Evolutionary conservation across 2,113 vertebrate genomes (phyloP).

Genomic region (Pantherophis guttatus): DNA sequence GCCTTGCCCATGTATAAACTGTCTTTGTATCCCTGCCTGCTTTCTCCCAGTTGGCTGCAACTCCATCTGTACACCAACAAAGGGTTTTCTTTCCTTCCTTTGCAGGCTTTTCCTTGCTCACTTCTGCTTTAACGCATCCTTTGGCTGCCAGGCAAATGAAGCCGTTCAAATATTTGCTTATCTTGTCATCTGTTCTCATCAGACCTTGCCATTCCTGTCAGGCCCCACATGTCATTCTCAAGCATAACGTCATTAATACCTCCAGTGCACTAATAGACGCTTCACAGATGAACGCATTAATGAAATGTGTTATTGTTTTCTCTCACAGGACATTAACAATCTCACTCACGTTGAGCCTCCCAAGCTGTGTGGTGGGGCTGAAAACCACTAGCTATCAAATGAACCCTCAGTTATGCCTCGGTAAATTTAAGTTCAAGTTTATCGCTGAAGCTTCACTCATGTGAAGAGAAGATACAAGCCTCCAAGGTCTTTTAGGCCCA

Average conservation of each 20-base stretch:
- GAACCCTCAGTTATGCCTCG: constrained; percentile 78
- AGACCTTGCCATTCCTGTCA: constrained; percentile 80
- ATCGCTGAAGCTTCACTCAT: constrained; percentile 78
- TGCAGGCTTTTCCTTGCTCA: constrained; percentile 62
- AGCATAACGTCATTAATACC: constrained; percentile 81
- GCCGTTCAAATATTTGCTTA: constrained; percentile 81
- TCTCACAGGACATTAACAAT: constrained; percentile 81
- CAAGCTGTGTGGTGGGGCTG: constrained; percentile 70
- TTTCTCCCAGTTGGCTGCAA: constrained; percentile 38
- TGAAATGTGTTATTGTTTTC: constrained; percentile 84
- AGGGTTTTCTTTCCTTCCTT: constrained; percentile 31
- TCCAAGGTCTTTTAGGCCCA: constrained; percentile 68
- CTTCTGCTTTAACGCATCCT: constrained; percentile 48
- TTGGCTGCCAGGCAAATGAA: constrained; percentile 77
- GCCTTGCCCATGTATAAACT: neutral
- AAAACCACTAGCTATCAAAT: constrained; percentile 80
- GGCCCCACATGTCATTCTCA: constrained; percentile 79
- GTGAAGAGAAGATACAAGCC: constrained; percentile 76
- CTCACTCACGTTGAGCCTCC: constrained; percentile 67
- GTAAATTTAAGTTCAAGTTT: constrained; percentile 84
- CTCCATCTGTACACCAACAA: constrained; percentile 38
- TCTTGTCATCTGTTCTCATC: constrained; percentile 78
- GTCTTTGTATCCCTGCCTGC: neutral
- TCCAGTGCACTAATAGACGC: constrained; percentile 78
- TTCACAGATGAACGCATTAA: constrained; percentile 80